Evolutionary conservation across 2,888 invertebrate genomes (phyloP).

Genomic region (Mesorhabditis sp.): DNA sequence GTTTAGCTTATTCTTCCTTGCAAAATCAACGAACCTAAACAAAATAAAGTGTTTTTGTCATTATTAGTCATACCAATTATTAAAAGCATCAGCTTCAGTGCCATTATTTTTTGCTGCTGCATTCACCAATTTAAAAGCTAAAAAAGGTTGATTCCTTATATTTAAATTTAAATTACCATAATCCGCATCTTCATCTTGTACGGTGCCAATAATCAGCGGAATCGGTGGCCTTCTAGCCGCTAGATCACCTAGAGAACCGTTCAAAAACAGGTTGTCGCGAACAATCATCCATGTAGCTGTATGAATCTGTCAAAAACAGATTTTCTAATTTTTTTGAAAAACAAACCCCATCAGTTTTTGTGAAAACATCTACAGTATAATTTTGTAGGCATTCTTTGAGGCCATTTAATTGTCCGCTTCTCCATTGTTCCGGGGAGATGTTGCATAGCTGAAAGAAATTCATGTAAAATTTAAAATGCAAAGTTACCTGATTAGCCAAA

Average conservation of each 20-base stretch:
- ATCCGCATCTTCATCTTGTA: conserved; percentile 44
- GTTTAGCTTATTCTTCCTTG: conserved; percentile 38
- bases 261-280: conserved; percentile 38
- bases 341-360: conserved; percentile 21
- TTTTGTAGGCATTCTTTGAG: conserved; percentile 36
- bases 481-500: background rate
- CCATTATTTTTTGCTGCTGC: conserved; percentile 21
- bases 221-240: conserved; percentile 28
- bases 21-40: conserved; percentile 39
- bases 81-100: conserved; percentile 5
- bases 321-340: background rate
- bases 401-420: conserved; percentile 24
- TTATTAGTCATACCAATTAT: background rate
- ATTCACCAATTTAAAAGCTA: conserved; percentile 34
- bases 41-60: conserved; percentile 8
- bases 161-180: conserved; percentile 23
- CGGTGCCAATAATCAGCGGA: conserved; percentile 45
- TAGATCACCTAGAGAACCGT: conserved; percentile 29
- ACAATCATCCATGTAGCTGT: conserved; percentile 43
- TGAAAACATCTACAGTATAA: conserved; percentile 38
- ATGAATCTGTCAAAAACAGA: conserved; percentile 15
- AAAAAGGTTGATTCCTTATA: conserved; percentile 5
- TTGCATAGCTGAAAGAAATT: conserved; percentile 32
- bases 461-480: background rate
- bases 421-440: conserved; percentile 30